Base-by-base conservation (phyloP, 2,888 invertebrate genomes). In the Palloptera scutellata region DNA sequence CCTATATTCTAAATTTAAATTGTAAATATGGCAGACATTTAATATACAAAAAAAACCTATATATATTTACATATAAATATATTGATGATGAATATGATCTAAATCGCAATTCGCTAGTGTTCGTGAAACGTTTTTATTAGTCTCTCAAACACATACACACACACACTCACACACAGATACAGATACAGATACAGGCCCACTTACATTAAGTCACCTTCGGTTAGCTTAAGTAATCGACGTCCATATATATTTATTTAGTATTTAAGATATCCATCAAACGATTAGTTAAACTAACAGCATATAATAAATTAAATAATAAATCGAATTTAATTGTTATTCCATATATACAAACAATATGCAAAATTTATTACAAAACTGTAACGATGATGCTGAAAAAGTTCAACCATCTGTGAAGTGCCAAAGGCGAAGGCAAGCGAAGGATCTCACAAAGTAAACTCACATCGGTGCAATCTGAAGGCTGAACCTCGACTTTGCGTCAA, bases 161-260 rank as follows among this genome's bases (percentile, higher is more conserved):
- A 40, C 20, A 57, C 8, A 57, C 9, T 20, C 20, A 17, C n/a
- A 30, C 17, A 57, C 20, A 10, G n/a, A 6, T n/a, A 48, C 48
- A 48, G 12, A 48, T 48, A 12, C 8, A 48, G 13, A 48, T 8
- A 40, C 20, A 57, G n/a, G 20, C 9, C 20, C 20, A 17, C n/a
- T 12, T 2, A 57, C 20, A 10, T n/a, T n/a, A n/a, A n/a, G n/a
- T n/a, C 53, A 15, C 20, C 17, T 9, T 53, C 53, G 15, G 53
- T 53, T 19, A 53, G 20, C n/a, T 53, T 53, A 53, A 53, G 53
- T 53, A 53, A 20, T 53, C 11, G 20, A 53, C 15, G 8, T 53
- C 6, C n/a, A 10, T 53, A 53, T 53, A 15, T 19, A 53, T 30
- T 30, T 53, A 53, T 53, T 53, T 53, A 53, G 53, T 53, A 12